phyloP scores from a whole-genome alignment of 2,888 invertebrate genomes.

The Lochmaea capreae region DNA sequence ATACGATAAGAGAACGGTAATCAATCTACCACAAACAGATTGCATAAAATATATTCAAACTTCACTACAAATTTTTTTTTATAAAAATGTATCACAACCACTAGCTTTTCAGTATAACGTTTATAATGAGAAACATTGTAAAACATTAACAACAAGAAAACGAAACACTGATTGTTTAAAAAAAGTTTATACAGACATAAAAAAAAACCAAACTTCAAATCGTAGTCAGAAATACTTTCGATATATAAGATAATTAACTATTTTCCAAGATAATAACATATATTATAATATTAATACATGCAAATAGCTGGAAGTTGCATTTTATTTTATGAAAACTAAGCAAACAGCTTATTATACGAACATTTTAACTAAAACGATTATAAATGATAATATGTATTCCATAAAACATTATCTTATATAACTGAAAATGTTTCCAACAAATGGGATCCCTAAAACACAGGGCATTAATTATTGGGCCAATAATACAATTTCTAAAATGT shows the following conservation, averaged over 20 bases:
- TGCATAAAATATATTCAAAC: slow-evolving; percentile 27
- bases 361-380: slow-evolving; percentile 32
- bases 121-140: slow-evolving; percentile 22
- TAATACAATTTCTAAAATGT: neutral
- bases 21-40: slow-evolving; percentile 11
- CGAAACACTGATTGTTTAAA: slow-evolving; percentile 10
- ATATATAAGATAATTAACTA: neutral
- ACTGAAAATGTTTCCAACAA: neutral
- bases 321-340: neutral
- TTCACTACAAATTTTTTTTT: slow-evolving; percentile 18
- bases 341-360: too few relatives aligned
- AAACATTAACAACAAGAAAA: slow-evolving; percentile 19
- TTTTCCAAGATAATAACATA: neutral
- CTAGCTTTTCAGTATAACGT: slow-evolving; percentile 42
- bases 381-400: slow-evolving; percentile 8
- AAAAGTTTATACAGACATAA: slow-evolving; percentile 3
- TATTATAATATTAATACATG: neutral
- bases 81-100: slow-evolving; percentile 52
- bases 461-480: neutral
- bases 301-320: neutral
- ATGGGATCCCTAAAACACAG: neutral
- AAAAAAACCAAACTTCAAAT: slow-evolving; percentile 2
- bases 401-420: neutral
- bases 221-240: neutral
- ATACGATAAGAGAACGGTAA: neutral